A percentile compares a stretch with the other conserved stretches of the same genome.
Evolutionary conservation across 2,113 vertebrate species (phyloP).

Genomic region (Oreochromis aureus): DNA sequence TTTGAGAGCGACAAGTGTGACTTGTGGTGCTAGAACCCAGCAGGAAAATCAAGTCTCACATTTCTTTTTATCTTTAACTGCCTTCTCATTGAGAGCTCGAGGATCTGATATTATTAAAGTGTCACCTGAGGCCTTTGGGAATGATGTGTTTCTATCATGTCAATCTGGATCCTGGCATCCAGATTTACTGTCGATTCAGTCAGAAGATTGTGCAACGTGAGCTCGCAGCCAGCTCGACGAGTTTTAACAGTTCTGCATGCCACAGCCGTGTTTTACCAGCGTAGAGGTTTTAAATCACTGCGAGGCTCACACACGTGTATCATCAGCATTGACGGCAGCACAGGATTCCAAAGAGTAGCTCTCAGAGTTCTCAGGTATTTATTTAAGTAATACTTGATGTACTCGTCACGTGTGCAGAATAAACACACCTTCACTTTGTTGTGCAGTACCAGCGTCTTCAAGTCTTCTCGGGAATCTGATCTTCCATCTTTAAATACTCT

Average conservation of each 20-base stretch:
- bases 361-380: neutral
- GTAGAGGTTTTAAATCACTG: neutral
- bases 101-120: neutral
- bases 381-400: neutral
- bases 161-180: neutral
- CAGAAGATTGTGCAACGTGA: neutral
- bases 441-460: neutral
- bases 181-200: neutral
- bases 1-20: neutral
- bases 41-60: neutral
- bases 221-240: neutral
- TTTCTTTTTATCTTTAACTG: neutral
- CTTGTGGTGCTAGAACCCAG: neutral
- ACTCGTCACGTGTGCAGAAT: neutral
- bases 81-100: neutral
- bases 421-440: neutral
- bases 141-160: neutral
- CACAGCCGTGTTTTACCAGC: neutral
- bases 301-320: neutral
- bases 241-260: neutral
- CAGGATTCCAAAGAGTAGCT: neutral
- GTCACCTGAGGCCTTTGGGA: neutral
- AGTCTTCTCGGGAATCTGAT: neutral
- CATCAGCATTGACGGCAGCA: neutral
- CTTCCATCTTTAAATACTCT: neutral